These are phyloP conservation scores for Narcine bancroftii DNA, from an alignment of 2,113 vertebrate species.

Conservation along the genomic window DNA sequence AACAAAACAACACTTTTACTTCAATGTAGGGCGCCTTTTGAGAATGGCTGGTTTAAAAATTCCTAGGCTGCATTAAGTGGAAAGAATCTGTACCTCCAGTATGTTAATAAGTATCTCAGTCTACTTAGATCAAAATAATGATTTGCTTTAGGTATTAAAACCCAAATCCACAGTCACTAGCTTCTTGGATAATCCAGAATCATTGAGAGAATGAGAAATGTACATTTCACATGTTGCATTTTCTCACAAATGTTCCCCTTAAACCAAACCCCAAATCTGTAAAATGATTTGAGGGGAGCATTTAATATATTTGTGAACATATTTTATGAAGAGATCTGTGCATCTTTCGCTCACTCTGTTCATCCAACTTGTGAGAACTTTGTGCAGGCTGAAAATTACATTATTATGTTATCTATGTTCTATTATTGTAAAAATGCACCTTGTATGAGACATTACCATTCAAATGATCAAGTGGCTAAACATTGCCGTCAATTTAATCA, in stretches of 20 bases:
- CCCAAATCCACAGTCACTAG: not conserved
- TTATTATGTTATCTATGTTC: too few relatives aligned
- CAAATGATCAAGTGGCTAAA: not conserved
- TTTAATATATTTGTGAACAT: not conserved
- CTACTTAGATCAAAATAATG: not conserved
- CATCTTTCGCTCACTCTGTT: not conserved
- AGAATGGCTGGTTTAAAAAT: too few relatives aligned
- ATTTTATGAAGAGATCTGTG: not conserved
- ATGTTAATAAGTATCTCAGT: not conserved
- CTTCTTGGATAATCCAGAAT: not conserved
- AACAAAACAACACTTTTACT: too few relatives aligned
- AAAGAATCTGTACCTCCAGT: not conserved
- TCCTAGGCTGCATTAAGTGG: not conserved
- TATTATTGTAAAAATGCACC: not conserved
- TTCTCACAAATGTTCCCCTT: not conserved
- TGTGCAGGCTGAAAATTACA: not conserved
- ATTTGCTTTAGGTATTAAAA: not conserved
- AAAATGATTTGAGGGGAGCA: too few relatives aligned
- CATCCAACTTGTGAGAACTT: not conserved
- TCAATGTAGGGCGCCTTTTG: too few relatives aligned
- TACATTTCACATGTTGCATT: not conserved
- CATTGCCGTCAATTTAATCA: too few relatives aligned
- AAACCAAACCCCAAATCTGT: not conserved
- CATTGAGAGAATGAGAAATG: not conserved
- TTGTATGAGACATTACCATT: not conserved